Evolutionary conservation across 2,797 vertebrate species (phyloP).

Genomic region (Scomberomorus guttatus): DNA sequence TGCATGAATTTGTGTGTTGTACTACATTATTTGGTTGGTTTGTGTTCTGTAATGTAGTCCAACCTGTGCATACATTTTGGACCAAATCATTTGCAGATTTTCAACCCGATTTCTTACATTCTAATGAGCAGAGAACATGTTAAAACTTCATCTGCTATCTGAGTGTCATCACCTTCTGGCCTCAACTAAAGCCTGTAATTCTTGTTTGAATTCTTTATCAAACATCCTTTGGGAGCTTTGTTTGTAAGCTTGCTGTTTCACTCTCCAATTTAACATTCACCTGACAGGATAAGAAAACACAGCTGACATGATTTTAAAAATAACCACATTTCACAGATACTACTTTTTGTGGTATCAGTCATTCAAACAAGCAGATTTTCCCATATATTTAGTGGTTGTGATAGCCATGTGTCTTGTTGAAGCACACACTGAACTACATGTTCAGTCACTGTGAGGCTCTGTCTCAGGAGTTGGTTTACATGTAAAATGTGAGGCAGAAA

Average conservation of each 20-base stretch:
- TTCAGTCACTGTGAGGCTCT: neutral
- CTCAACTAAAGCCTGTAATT: neutral
- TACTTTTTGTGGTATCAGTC: neutral
- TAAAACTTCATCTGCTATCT: constrained; percentile 1
- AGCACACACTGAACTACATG: neutral
- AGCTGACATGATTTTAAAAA: no score
- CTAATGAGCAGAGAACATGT: neutral
- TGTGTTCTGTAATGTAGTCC: neutral
- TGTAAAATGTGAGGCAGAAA: constrained; percentile 15
- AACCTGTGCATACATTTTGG: neutral
- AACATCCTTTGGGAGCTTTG: no score
- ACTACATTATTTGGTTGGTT: neutral
- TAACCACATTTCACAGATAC: neutral
- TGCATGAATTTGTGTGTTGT: neutral
- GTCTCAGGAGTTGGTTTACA: neutral
- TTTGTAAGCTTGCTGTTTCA: no score
- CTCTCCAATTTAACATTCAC: no score
- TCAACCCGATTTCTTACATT: neutral
- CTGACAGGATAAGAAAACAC: no score
- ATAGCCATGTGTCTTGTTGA: neutral
- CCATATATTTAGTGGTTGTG: neutral
- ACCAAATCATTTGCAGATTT: neutral
- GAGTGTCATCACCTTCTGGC: neutral
- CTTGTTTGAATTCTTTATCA: no score
- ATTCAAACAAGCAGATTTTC: neutral